phyloP scores from a whole-genome alignment of 1,140 invertebrate species.

The Nymphalis io region DNA sequence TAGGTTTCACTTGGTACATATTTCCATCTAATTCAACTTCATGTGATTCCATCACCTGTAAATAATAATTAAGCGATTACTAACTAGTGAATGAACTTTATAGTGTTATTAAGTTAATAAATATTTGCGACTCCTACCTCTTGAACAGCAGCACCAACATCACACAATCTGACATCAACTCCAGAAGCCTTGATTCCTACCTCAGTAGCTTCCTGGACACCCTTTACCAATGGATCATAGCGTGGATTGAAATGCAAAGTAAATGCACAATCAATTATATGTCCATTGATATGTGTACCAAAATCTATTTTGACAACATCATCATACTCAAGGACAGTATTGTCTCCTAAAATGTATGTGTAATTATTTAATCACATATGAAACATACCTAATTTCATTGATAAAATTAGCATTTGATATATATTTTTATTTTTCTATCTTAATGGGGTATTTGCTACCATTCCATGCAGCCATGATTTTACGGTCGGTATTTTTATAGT shows the following conservation, averaged over 20 bases:
- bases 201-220: slow-evolving; percentile 98
- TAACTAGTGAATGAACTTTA: too few relatives aligned
- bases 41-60: slow-evolving; percentile 96
- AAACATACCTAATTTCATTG: background rate
- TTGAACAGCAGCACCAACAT: slow-evolving; percentile 98
- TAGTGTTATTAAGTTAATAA: background rate
- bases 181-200: slow-evolving; percentile 97
- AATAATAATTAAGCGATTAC: slow-evolving; percentile 10
- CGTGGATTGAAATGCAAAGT: slow-evolving; percentile 98
- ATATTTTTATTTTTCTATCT: too few relatives aligned
- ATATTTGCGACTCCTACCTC: slow-evolving; percentile 81
- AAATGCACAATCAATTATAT: slow-evolving; percentile 99
- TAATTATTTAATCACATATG: background rate
- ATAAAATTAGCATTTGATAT: too few relatives aligned
- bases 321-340: slow-evolving; percentile 96
- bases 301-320: slow-evolving; percentile 99
- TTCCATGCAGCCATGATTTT: too few relatives aligned
- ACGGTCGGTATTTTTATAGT: too few relatives aligned
- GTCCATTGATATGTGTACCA: slow-evolving; percentile 99
- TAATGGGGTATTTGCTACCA: too few relatives aligned
- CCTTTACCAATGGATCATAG: slow-evolving; percentile 97
- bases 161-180: slow-evolving; percentile 98
- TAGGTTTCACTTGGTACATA: slow-evolving; percentile 97
- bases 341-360: slow-evolving; percentile 84
- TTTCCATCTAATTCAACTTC: slow-evolving; percentile 99